phyloP scores from a whole-genome alignment of 2,113 vertebrate species.

The Stomatorhinus ivindoensis region DNA sequence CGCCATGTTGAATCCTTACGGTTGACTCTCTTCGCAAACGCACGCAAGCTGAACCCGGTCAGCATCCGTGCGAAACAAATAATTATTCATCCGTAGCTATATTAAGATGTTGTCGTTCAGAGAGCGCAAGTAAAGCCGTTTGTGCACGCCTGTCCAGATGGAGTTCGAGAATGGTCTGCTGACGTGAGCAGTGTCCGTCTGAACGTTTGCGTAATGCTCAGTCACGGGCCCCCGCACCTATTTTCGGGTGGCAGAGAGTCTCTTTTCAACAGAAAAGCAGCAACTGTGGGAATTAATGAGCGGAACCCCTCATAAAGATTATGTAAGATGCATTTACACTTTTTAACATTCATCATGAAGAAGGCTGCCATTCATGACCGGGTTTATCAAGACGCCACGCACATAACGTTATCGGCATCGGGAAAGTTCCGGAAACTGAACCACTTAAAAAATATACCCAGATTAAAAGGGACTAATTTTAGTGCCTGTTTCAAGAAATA shows the following conservation, averaged over 20 bases:
- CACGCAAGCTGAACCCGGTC: not conserved
- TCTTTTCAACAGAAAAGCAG: not conserved
- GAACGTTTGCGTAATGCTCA: not conserved
- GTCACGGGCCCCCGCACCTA: not conserved
- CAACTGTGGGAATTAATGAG: constrained; percentile 5
- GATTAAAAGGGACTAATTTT: not conserved
- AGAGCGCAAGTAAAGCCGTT: not conserved
- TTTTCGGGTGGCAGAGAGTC: not conserved
- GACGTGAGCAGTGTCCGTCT: not conserved
- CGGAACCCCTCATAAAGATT: not conserved
- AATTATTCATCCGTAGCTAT: not conserved
- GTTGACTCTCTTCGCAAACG: not conserved
- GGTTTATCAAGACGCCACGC: not conserved
- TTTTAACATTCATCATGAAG: not conserved
- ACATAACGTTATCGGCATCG: not conserved
- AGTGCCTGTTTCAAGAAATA: not conserved
- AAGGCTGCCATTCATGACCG: not conserved
- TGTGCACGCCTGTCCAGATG: not conserved
- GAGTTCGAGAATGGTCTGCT: not conserved
- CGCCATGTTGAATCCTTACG: not conserved
- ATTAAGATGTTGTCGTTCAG: not conserved
- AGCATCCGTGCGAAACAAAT: not conserved
- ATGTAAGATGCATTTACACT: not conserved
- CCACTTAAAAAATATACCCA: not conserved
- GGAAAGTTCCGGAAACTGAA: not conserved